Evolutionary conservation across 2,797 vertebrate species (phyloP), one percentile per base, ranked within the genome.

Genomic region (Poeciliopsis turneri): DNA sequence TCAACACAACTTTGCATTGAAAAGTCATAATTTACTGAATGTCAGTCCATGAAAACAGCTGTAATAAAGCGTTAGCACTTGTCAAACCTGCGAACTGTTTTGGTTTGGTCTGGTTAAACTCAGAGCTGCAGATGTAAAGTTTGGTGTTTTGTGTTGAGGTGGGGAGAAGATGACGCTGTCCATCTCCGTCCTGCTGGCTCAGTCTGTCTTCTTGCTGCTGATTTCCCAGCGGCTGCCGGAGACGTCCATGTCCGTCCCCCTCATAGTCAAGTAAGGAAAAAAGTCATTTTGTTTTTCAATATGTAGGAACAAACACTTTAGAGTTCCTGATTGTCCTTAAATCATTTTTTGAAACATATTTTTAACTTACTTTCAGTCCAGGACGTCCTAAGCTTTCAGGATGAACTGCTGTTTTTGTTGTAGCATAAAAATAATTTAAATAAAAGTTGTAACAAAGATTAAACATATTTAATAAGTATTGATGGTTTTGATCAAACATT

Each of bases 111-210:
- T 8, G 7, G 49, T 8, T 51, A 0, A 51, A 23, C 47, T 7
- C 47, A 20, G 18, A 15, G 45, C 45, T 13, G 0, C 46, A 16
- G 46, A 16, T 51, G 7, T 47, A 1, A 47, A 18, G 46, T 5
- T 18, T 47, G 1, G 46, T 47, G 46, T 5, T 47, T 5, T 16
- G 15, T 47, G 15, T 47, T 6, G 74, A 99, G 98, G 98, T 92
- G 98, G 98, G 0, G 98, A 99, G 95, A 99, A 99, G 94, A 98
- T 98, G 89, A 99, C 98, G 0, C 74, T 99, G 93, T 97, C 97
- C 80, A 98, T 99, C 95, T 98, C 98, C 0, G 97, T 99, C 88
- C 95, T 99, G 20, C 91, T 99, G 92, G 98, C 98, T 72, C 98
- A 98, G 93, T 98, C 98, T 0, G 98, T 99, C 87, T 99, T 99